A percentile compares a stretch with the other conserved stretches of the same genome.
Conservation (phyloP, 2,113 vertebrate genomes). For the Balaeniceps rex region DNA sequence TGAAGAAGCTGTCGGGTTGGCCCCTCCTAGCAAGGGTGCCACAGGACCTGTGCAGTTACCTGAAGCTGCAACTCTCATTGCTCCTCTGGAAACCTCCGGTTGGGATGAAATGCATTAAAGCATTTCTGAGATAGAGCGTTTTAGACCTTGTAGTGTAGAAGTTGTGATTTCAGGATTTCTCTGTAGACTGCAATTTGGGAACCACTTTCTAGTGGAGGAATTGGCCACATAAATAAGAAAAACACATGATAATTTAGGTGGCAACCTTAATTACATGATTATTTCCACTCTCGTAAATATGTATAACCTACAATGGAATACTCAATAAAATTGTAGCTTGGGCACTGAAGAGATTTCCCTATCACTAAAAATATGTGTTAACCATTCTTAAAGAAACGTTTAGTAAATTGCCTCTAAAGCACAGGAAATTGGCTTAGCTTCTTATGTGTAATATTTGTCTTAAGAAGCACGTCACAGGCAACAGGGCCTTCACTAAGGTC, state of each 20-base stretch:
- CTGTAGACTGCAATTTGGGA: not conserved
- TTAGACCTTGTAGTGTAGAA: not conserved
- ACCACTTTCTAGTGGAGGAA: not conserved
- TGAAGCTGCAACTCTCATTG: not conserved
- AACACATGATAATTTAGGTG: constrained; percentile 6
- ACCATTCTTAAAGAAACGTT: not conserved
- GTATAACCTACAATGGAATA: constrained; percentile 3
- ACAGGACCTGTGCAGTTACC: not conserved
- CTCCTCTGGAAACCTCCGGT: not conserved
- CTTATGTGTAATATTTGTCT: constrained; percentile 2
- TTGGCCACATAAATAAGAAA: not conserved
- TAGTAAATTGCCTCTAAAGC: constrained; percentile 22
- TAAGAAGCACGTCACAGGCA: not conserved
- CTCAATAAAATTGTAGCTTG: constrained; percentile 9
- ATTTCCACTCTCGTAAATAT: not conserved
- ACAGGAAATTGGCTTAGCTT: constrained; percentile 18
- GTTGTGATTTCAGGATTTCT: not conserved
- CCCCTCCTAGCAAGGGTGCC: not conserved
- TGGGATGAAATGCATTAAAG: not conserved
- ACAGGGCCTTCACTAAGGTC: not conserved
- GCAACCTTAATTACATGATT: constrained; percentile 26
- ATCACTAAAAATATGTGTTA: not conserved
- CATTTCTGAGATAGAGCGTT: not conserved
- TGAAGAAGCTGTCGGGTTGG: not conserved
- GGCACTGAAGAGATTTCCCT: constrained; percentile 3